Percentiles rank a stretch among this genome's conserved stretches.
Evolutionary conservation across 1,140 invertebrate species (phyloP).

Genomic region (Aphis gossypii): DNA sequence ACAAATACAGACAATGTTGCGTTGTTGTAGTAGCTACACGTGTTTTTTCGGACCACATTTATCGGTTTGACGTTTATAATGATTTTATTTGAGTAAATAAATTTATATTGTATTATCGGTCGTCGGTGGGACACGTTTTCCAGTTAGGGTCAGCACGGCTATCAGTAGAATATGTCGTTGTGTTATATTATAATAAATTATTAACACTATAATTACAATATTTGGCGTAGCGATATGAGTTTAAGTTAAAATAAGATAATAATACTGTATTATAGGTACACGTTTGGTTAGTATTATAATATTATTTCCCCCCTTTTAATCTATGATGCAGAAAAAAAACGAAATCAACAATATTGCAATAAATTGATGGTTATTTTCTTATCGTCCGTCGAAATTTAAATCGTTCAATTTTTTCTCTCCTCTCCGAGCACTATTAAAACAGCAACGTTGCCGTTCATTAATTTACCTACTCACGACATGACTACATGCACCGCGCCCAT

Average conservation of each 20-base stretch:
- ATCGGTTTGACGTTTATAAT: neutral
- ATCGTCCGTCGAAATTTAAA: neutral
- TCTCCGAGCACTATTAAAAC: neutral
- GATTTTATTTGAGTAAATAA: neutral
- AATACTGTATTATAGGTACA: neutral
- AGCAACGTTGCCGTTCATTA: constrained; percentile 41
- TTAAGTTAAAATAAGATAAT: neutral
- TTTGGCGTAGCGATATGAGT: neutral
- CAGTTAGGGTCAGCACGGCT: neutral
- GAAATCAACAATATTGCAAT: neutral
- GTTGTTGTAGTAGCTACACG: constrained; percentile 2
- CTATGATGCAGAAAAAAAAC: neutral
- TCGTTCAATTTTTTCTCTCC: neutral
- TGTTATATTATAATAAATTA: neutral
- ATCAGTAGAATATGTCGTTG: neutral
- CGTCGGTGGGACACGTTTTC: neutral
- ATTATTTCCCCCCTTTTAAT: neutral
- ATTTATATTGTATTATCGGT: too few species aligned
- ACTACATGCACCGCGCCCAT: neutral
- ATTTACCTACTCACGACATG: neutral
- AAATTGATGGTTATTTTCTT: neutral
- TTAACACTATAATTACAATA: neutral
- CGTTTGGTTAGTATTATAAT: neutral
- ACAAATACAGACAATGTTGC: constrained; percentile 21
- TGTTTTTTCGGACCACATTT: neutral